Percentiles rank a stretch among this genome's conserved stretches.
Conservation (phyloP, 1,140 invertebrate genomes). For the Macrobrachium nipponense region DNA sequence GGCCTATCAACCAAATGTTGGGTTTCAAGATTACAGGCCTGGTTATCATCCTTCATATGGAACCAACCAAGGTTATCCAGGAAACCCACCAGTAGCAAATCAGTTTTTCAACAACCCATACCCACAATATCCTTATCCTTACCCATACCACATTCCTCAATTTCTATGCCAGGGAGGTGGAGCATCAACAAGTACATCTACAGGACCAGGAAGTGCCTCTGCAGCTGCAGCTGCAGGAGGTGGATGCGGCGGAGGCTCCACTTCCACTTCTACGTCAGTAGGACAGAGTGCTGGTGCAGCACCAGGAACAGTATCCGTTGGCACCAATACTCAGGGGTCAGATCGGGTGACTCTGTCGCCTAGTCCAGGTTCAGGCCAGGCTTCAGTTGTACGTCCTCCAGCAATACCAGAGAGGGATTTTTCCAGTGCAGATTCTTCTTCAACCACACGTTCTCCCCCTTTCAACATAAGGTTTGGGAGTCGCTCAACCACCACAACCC, state of each 20-base stretch:
- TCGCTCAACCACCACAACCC: background rate
- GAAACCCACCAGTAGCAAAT: background rate
- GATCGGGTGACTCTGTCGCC: background rate
- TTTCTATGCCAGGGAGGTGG: constrained; percentile 22
- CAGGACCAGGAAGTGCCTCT: constrained; percentile 24
- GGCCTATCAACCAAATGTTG: background rate
- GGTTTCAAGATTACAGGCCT: background rate
- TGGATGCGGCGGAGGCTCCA: constrained; percentile 20
- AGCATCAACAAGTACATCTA: constrained; percentile 34
- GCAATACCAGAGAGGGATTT: background rate
- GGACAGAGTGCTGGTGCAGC: constrained; percentile 13
- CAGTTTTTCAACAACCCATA: constrained; percentile 8
- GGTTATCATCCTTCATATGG: too few relatives aligned
- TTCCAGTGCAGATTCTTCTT: background rate
- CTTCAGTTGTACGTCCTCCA: background rate
- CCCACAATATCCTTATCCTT: background rate
- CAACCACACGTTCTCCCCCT: background rate
- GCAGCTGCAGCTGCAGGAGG: constrained; percentile 38
- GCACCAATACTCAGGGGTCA: background rate
- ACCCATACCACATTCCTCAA: background rate
- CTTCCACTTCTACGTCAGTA: constrained; percentile 30
- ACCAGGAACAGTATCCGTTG: background rate
- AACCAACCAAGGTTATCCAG: background rate
- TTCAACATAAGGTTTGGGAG: constrained; percentile 7
- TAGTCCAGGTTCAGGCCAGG: too few relatives aligned